Evolutionary conservation across 2,113 vertebrate genomes (phyloP).

Genomic region (Pseudopodoces humilis): DNA sequence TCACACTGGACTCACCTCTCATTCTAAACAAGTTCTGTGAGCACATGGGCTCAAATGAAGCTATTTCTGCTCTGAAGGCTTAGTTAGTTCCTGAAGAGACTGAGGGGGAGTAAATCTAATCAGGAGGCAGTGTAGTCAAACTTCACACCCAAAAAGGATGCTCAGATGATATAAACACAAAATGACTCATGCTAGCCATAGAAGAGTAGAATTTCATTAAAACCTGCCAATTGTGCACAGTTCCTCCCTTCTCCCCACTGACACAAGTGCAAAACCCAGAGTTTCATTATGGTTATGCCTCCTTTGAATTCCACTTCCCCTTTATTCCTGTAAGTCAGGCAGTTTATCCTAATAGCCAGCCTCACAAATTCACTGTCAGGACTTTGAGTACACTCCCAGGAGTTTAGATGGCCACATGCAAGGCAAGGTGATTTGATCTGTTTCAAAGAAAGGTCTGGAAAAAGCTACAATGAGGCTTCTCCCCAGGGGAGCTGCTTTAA

Average conservation of each 20-base stretch:
- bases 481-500: neutral
- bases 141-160: neutral
- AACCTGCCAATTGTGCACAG: neutral
- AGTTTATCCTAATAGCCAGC: neutral
- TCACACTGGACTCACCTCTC: accelerated
- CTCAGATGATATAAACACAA: neutral
- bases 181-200: neutral
- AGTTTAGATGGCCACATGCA: neutral
- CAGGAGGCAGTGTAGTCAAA: neutral
- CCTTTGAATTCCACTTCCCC: neutral
- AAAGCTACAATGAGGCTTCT: neutral
- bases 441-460: neutral
- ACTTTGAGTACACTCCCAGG: neutral
- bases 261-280: neutral
- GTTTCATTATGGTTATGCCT: neutral
- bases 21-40: neutral
- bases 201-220: neutral
- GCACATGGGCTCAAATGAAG: neutral
- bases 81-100: neutral
- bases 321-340: neutral
- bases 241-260: neutral
- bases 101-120: neutral
- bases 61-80: neutral
- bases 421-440: neutral
- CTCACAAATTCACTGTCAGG: neutral